Evolutionary conservation across 2,888 invertebrate genomes (phyloP).

Genomic region (Athrips mouffetella): DNA sequence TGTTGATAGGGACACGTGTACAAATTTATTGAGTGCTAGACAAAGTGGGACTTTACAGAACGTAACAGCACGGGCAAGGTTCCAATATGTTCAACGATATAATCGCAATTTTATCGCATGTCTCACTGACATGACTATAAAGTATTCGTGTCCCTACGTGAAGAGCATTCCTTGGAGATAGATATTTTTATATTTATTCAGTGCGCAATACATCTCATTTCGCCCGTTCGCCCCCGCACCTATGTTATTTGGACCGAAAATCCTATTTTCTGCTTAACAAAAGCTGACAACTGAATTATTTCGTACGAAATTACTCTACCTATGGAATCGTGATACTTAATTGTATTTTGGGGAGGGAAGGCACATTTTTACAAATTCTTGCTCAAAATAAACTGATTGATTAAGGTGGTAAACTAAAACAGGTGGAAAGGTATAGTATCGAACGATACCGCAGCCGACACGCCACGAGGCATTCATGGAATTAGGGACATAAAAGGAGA

Average conservation of each 20-base stretch:
- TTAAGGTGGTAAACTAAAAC: background rate
- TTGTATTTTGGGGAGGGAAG: too few species aligned
- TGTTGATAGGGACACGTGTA: constrained; percentile 5
- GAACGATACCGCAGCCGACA: constrained; percentile 39
- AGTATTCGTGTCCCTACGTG: constrained; percentile 28
- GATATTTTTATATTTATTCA: constrained; percentile 31
- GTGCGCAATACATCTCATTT: constrained; percentile 40
- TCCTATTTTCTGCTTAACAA: constrained; percentile 37
- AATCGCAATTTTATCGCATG: constrained; percentile 49
- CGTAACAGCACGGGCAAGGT: constrained; percentile 35
- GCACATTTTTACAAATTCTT: too few species aligned
- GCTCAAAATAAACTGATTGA: too few species aligned
- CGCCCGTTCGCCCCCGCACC: constrained; percentile 28
- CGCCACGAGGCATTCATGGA: background rate
- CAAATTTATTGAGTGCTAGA: constrained; percentile 13
- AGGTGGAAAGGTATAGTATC: constrained; percentile 36
- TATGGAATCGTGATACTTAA: too few species aligned
- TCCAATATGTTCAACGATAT: constrained; percentile 49
- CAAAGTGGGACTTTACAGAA: constrained; percentile 17
- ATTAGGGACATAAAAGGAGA: constrained; percentile 28
- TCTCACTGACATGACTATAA: constrained; percentile 31
- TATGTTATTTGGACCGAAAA: constrained; percentile 36
- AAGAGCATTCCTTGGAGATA: constrained; percentile 7
- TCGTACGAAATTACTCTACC: constrained; percentile 23
- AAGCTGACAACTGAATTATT: constrained; percentile 30